phyloP scores from a whole-genome alignment of 2,113 vertebrate species.

The Zosterops japonicus region DNA sequence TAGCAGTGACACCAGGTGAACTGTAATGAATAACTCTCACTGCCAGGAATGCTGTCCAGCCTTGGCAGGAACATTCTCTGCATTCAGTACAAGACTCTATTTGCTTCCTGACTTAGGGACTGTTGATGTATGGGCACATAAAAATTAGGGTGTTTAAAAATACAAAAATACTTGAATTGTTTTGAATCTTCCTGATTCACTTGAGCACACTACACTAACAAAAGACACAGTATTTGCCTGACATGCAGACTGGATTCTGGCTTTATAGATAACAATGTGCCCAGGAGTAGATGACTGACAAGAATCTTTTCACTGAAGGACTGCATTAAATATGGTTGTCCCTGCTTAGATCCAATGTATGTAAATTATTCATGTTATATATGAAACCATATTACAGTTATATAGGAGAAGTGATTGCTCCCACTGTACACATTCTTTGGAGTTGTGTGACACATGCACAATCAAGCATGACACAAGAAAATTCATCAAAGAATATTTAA shows the following conservation, averaged over 20 bases:
- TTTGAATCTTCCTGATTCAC: not conserved
- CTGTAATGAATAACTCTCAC: not conserved
- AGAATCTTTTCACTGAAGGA: not conserved
- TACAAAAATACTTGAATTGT: not conserved
- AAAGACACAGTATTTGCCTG: not conserved
- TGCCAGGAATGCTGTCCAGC: not conserved
- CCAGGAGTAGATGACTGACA: not conserved
- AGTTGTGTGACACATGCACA: slow-evolving; percentile 44
- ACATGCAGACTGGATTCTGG: not conserved
- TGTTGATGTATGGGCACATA: not conserved
- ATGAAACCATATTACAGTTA: not conserved
- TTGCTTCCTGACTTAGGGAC: not conserved
- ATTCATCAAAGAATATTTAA: slow-evolving; percentile 69
- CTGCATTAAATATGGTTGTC: not conserved
- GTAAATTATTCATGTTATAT: not conserved
- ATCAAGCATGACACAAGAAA: slow-evolving; percentile 56
- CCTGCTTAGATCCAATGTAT: not conserved
- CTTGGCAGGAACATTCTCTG: not conserved
- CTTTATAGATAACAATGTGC: not conserved
- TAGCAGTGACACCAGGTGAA: not conserved
- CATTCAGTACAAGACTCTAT: not conserved
- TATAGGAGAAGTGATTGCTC: slow-evolving; percentile 46
- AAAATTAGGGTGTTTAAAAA: not conserved
- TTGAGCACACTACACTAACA: not conserved
- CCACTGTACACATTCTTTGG: slow-evolving; percentile 42